These are phyloP conservation scores for Sorex fumeus DNA, from an alignment of 2,113 vertebrate species.

Conservation along the genomic window DNA sequence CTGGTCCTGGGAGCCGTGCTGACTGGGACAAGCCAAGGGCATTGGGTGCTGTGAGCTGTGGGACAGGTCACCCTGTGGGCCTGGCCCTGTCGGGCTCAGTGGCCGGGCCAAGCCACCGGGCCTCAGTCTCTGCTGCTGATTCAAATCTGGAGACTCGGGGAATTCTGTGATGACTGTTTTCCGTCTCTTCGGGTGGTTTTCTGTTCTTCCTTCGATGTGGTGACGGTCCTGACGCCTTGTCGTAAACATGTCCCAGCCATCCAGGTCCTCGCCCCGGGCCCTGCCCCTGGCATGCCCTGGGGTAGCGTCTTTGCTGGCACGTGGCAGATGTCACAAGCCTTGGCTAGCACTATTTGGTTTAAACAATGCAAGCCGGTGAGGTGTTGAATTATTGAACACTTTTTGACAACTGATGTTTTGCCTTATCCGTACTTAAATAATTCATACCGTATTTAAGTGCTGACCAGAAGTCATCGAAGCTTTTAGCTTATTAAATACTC, in stretches of 20 bases:
- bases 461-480: background rate
- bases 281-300: conserved; percentile 15
- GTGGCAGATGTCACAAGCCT: conserved; percentile 18
- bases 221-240: background rate
- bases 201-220: no score
- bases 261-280: conserved; percentile 23
- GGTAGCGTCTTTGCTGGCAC: conserved; percentile 51
- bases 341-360: conserved; percentile 47
- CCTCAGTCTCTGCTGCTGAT: no score
- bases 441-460: background rate
- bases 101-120: no score
- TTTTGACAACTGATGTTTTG: conserved; percentile 16
- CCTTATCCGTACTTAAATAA: background rate
- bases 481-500: conserved; percentile 22
- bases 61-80: no score
- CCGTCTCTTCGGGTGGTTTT: no score
- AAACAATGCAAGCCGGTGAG: conserved; percentile 1
- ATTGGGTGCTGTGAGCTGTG: no score
- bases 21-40: no score
- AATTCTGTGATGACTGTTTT: no score
- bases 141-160: no score
- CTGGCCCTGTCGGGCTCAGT: no score
- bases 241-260: conserved; percentile 34
- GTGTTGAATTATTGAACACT: background rate
- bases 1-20: no score